Conservation (phyloP, 2,797 vertebrate genomes). For the Percopsis omiscomaycus region DNA sequence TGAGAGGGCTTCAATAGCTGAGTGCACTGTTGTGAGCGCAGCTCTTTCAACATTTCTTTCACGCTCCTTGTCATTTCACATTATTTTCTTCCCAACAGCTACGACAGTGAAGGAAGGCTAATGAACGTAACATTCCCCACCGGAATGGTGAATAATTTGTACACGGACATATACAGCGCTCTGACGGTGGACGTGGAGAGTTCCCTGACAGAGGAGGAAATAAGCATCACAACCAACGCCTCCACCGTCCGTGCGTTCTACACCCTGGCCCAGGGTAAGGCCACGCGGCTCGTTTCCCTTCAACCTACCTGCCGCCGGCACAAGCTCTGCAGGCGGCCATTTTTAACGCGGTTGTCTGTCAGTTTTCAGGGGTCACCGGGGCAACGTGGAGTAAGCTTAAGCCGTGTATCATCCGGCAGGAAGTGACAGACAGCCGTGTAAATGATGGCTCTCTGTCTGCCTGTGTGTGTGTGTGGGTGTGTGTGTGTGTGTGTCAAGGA, state of each 20-base stretch:
- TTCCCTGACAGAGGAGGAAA: constrained; percentile 91
- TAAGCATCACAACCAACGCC: constrained; percentile 93
- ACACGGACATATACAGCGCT: constrained; percentile 89
- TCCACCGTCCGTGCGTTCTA: constrained; percentile 93
- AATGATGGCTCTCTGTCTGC: constrained; percentile 61
- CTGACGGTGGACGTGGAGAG: constrained; percentile 92
- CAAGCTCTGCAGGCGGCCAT: constrained; percentile 25
- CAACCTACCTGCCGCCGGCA: neutral
- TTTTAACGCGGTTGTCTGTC: constrained; percentile 59
- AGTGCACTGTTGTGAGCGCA: constrained; percentile 33
- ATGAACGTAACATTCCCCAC: constrained; percentile 98
- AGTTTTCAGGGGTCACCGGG: constrained; percentile 59
- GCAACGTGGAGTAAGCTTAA: constrained; percentile 69
- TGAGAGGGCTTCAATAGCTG: constrained; percentile 52
- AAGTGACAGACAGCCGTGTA: constrained; percentile 62
- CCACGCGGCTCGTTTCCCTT: constrained; percentile 1
- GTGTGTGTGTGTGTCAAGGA: constrained; percentile 44
- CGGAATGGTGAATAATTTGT: constrained; percentile 92
- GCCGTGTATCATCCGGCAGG: constrained; percentile 66
- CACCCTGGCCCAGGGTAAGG: constrained; percentile 93
- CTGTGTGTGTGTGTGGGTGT: no score
- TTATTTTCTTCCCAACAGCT: constrained; percentile 76
- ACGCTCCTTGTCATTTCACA: constrained; percentile 36
- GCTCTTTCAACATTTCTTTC: constrained; percentile 38
- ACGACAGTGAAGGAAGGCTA: constrained; percentile 94